Conservation (phyloP, 2,888 invertebrate species). For the Dynastes hyllus region DNA sequence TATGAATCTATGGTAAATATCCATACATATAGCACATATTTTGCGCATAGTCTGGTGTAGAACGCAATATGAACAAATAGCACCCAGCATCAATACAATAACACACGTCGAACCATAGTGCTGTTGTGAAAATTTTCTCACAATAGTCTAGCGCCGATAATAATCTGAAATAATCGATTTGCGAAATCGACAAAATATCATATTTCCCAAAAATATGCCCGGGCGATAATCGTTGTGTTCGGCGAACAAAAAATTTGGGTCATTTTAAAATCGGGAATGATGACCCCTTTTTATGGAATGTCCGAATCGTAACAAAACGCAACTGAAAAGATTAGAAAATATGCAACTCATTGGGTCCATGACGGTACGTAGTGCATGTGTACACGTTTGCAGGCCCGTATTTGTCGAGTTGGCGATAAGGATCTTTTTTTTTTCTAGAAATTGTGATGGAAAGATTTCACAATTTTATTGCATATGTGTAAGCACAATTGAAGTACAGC, state of each 20-base stretch:
- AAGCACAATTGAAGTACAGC: no score
- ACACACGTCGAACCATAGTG: no score
- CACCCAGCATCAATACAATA: no score
- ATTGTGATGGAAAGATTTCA: no score
- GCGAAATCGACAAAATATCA: slow-evolving; percentile 62
- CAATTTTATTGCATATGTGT: no score
- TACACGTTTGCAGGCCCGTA: slow-evolving; percentile 59
- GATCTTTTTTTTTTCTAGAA: not conserved
- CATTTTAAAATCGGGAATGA: no score
- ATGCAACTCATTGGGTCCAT: slow-evolving; percentile 66
- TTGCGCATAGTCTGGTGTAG: no score
- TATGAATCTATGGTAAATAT: no score
- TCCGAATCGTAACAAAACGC: slow-evolving; percentile 66
- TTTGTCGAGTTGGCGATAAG: not conserved
- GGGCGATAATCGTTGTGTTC: slow-evolving; percentile 62
- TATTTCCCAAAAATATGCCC: slow-evolving; percentile 62
- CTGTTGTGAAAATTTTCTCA: slow-evolving; percentile 5
- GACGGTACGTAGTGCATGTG: slow-evolving; percentile 56
- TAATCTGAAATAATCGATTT: slow-evolving; percentile 46
- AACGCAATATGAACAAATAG: no score
- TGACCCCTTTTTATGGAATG: no score
- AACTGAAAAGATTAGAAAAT: slow-evolving; percentile 62
- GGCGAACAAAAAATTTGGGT: slow-evolving; percentile 65
- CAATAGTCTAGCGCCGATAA: slow-evolving; percentile 37
- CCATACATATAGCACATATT: no score